These are phyloP conservation scores for Vulpes vulpes DNA, from an alignment of 2,113 vertebrate species.

Conservation along the genomic window DNA sequence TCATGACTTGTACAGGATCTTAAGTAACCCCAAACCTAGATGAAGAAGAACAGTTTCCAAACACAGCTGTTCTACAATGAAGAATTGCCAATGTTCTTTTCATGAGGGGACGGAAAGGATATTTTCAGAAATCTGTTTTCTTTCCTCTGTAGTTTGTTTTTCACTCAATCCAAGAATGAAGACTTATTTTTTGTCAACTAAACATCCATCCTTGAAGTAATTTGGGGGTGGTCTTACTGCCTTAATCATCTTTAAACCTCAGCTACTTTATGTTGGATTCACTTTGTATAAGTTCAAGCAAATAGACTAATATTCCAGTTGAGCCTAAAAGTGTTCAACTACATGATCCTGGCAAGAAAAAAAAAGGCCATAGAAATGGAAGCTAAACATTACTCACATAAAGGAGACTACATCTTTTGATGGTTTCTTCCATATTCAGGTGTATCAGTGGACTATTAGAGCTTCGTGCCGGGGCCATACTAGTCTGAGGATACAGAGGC, in stretches of 20 bases:
- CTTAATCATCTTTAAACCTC: neutral
- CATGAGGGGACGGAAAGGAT: slow-evolving; percentile 36
- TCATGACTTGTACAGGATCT: slow-evolving; percentile 66
- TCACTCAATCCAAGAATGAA: slow-evolving; percentile 47
- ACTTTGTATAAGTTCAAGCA: neutral
- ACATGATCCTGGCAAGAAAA: neutral
- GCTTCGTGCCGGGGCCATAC: too few relatives aligned
- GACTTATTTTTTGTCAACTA: slow-evolving; percentile 38
- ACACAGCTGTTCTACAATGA: slow-evolving; percentile 59
- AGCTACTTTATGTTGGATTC: slow-evolving; percentile 9
- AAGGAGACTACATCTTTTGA: neutral
- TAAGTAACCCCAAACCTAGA: slow-evolving; percentile 67
- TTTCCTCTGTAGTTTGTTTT: slow-evolving; percentile 60
- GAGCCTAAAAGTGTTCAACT: neutral
- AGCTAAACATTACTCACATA: neutral
- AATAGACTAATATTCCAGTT: neutral
- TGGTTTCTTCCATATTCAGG: neutral
- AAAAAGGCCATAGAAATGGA: slow-evolving; percentile 2
- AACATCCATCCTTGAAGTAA: slow-evolving; percentile 47
- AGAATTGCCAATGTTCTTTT: slow-evolving; percentile 58
- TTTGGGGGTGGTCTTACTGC: neutral
- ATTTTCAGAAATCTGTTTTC: slow-evolving; percentile 69
- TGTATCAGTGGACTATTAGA: neutral
- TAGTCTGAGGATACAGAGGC: neutral
- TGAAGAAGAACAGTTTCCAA: slow-evolving; percentile 48